These are phyloP conservation scores for Leguminivora glycinivorella DNA, from an alignment of 1,140 invertebrate species.

Conservation along the genomic window DNA sequence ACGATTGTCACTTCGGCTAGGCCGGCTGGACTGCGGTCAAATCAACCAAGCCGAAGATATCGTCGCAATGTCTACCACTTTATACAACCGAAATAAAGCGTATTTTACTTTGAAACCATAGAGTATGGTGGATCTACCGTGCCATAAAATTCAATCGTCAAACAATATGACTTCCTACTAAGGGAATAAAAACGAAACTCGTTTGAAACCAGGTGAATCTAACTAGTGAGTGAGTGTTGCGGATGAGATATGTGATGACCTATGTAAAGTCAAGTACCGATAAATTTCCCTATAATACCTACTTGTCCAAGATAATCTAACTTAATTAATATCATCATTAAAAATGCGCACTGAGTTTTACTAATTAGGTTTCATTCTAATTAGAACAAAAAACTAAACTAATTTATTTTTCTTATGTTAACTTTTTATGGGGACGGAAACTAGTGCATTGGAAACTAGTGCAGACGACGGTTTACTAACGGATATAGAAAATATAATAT, in stretches of 20 bases:
- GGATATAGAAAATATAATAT: background rate
- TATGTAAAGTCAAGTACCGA: conserved; percentile 10
- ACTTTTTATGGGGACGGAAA: too few relatives aligned
- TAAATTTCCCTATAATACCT: background rate
- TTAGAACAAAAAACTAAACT: background rate
- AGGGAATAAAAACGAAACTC: background rate
- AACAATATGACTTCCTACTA: background rate
- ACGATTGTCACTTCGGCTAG: too few relatives aligned
- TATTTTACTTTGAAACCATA: background rate
- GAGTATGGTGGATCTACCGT: background rate
- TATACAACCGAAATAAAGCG: background rate
- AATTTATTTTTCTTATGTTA: background rate
- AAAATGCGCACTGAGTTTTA: background rate
- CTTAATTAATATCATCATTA: conserved; percentile 17
- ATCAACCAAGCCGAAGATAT: conserved; percentile 32
- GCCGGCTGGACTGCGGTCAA: conserved; percentile 36
- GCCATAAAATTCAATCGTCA: background rate
- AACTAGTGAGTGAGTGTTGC: conserved; percentile 60
- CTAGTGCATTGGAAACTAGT: too few relatives aligned
- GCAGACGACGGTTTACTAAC: background rate
- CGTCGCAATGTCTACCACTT: background rate
- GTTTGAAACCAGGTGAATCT: background rate
- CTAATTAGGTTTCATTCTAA: background rate
- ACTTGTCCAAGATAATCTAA: background rate
- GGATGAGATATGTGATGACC: conserved; percentile 57